Percentiles rank a stretch among this genome's conserved stretches.
Evolutionary conservation across 2,888 invertebrate genomes (phyloP).

Genomic region (Herminia tarsipennalis): DNA sequence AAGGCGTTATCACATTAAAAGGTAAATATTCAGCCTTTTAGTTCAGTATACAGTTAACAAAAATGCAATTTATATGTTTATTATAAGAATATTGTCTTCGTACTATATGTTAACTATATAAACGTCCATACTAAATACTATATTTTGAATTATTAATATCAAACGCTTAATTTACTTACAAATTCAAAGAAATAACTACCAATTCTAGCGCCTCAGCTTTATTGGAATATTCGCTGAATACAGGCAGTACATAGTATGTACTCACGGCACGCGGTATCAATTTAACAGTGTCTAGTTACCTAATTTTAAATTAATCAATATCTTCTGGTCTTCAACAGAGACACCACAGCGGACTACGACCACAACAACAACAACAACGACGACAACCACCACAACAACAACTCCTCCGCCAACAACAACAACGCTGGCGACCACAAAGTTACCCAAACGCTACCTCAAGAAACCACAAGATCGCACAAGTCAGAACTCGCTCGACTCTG

Average conservation of each 20-base stretch:
- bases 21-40: slow-evolving; percentile 85
- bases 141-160: no score
- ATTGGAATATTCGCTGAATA: no score
- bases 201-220: no score
- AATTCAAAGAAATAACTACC: no score
- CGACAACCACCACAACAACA: slow-evolving; percentile 74
- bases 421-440: slow-evolving; percentile 60
- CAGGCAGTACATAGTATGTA: no score
- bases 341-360: slow-evolving; percentile 75
- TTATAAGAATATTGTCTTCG: no score
- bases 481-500: slow-evolving; percentile 72
- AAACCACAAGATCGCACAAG: slow-evolving; percentile 68
- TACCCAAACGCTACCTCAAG: slow-evolving; percentile 73
- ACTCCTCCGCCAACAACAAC: slow-evolving; percentile 64
- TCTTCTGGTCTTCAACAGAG: slow-evolving; percentile 66
- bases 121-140: background rate
- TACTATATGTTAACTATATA: slow-evolving; percentile 12
- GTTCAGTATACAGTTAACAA: no score
- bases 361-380: slow-evolving; percentile 77
- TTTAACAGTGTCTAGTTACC: no score
- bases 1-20: slow-evolving; percentile 91
- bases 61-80: no score
- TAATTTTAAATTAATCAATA: slow-evolving; percentile 13
- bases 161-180: no score
- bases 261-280: no score